phyloP scores from a whole-genome alignment of 2,113 vertebrate genomes.

The Tachycineta bicolor region DNA sequence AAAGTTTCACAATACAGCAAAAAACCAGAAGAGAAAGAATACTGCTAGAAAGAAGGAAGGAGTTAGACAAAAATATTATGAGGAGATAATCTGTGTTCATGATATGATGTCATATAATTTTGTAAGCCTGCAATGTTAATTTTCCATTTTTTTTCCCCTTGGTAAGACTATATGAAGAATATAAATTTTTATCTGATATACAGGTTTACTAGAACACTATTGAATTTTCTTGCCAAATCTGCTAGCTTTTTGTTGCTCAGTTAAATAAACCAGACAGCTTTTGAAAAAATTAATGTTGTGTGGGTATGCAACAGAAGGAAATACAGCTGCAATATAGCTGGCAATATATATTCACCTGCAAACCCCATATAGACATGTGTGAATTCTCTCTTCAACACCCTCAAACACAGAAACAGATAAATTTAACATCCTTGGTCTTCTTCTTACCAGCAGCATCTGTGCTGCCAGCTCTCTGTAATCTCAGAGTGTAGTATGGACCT shows the following conservation, averaged over 20 bases:
- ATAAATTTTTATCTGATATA: not conserved
- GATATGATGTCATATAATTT: not conserved
- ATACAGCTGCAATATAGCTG: not conserved
- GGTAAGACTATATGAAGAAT: not conserved
- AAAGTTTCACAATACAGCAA: not conserved
- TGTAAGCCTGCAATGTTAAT: not conserved
- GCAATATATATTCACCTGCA: not conserved
- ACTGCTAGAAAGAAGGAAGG: not conserved
- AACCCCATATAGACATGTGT: rapidly evolving
- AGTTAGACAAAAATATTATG: not conserved
- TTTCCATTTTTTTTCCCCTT: not conserved
- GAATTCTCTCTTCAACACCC: not conserved
- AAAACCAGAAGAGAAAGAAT: not conserved
- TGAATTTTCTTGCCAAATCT: not conserved
- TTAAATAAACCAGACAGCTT: not conserved
- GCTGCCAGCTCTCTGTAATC: not conserved
- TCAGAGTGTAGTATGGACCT: not conserved
- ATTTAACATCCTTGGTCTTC: not conserved
- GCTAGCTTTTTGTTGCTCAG: not conserved
- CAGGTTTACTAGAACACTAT: not conserved
- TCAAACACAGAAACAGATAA: not conserved
- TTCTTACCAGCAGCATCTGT: not conserved
- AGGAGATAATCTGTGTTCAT: not conserved
- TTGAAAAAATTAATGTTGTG: not conserved
- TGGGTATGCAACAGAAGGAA: not conserved